Conservation (phyloP, 2,797 vertebrate genomes). For the Gila robusta region DNA sequence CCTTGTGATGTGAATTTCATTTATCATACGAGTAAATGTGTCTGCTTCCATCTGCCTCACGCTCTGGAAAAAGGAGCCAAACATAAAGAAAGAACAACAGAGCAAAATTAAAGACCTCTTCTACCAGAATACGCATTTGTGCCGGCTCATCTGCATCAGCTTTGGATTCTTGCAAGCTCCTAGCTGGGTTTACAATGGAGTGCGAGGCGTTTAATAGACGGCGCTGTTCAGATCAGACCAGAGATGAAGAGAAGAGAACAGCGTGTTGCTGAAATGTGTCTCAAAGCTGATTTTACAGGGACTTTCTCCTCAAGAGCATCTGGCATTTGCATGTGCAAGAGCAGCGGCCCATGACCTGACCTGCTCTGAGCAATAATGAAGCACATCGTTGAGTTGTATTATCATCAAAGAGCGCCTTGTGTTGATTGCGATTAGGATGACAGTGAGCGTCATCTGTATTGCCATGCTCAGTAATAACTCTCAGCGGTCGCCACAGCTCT, state of each 20-base stretch:
- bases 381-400: conserved; percentile 50
- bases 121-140: conserved; percentile 2
- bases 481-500: conserved; percentile 24
- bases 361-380: conserved; percentile 38
- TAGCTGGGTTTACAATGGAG: neutral
- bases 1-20: conserved; percentile 51
- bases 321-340: conserved; percentile 51
- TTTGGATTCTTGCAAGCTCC: neutral
- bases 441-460: conserved; percentile 51
- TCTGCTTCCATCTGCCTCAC: conserved; percentile 53
- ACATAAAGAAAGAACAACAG: conserved; percentile 4
- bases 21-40: conserved; percentile 43
- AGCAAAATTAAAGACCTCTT: neutral
- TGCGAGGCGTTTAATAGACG: conserved; percentile 4
- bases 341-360: conserved; percentile 46
- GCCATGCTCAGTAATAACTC: conserved; percentile 48
- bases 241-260: conserved; percentile 29
- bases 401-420: conserved; percentile 42
- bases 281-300: conserved; percentile 34
- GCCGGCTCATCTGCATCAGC: conserved; percentile 7
- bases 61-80: conserved; percentile 16
- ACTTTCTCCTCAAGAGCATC: conserved; percentile 43
- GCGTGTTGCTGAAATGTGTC: conserved; percentile 24
- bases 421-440: conserved; percentile 56
- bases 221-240: conserved; percentile 31